Percentiles rank a stretch among this genome's conserved stretches.
phyloP scores from a whole-genome alignment of 1,140 invertebrate genomes.

The Drosophila tsacasi region DNA sequence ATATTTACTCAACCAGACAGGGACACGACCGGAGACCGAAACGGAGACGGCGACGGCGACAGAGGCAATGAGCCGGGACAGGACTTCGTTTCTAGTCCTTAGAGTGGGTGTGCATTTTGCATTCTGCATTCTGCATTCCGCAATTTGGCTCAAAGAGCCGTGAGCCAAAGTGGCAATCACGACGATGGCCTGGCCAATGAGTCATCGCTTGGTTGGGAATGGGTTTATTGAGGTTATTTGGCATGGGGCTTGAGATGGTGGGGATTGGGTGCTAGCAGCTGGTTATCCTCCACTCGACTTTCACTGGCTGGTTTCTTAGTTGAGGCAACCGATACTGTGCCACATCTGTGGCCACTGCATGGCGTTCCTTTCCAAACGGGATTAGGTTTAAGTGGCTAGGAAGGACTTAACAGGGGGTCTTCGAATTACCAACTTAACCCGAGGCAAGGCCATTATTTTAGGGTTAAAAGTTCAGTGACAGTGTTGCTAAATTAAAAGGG shows the following conservation, averaged over 20 bases:
- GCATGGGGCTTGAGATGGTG: background rate
- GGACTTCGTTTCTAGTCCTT: slow-evolving; percentile 8
- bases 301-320: slow-evolving; percentile 6
- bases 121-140: slow-evolving; percentile 8
- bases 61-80: slow-evolving; percentile 34
- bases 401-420: background rate
- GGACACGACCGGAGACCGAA: slow-evolving; percentile 6
- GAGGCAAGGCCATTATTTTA: background rate
- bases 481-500: background rate
- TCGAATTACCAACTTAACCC: background rate
- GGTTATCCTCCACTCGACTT: slow-evolving; percentile 12
- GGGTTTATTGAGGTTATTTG: background rate
- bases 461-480: background rate
- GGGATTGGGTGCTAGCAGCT: background rate
- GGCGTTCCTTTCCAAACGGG: background rate
- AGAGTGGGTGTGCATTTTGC: slow-evolving; percentile 9
- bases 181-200: slow-evolving; percentile 33
- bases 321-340: slow-evolving; percentile 3
- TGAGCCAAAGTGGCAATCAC: slow-evolving; percentile 36
- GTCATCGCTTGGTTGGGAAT: slow-evolving; percentile 1
- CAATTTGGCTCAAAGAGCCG: slow-evolving; percentile 21
- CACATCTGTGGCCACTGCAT: slow-evolving; percentile 1
- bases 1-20: slow-evolving; percentile 72
- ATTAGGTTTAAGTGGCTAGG: background rate
- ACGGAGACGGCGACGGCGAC: slow-evolving; percentile 10